Base-by-base conservation (phyloP, 2,113 vertebrate species). In the Syngnathus scovelli region DNA sequence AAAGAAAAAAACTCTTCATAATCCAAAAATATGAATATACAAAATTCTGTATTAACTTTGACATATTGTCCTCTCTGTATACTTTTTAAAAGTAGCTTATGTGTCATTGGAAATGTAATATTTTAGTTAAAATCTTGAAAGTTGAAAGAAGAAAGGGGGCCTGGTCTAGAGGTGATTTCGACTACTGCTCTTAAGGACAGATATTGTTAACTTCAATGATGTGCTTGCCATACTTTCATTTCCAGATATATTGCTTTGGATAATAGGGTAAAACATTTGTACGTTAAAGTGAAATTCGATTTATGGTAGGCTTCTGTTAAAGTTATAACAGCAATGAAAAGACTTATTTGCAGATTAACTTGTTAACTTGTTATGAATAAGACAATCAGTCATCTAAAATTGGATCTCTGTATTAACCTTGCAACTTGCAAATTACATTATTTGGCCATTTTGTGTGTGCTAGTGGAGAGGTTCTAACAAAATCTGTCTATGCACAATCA, bases 1-100 rank as follows among this genome's bases (percentile, higher is more conserved):
- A 69, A 72, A 19, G 66, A 88, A 82, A 73, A 19, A 67, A 88
- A 82, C 84, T 85, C 81, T 82, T 73, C 86, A 81, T 80, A 72
- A 13, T 48, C 15, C 44, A 46, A 15, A 48, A 48, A 18, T 48
- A 18, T 48, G 6, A 43, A 1, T 52, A n/a, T 52, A n/a, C 18
- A 4, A 21, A 52, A 52, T 52, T 7, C 6, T 10, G 12, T 9
- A 13, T 52, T 5, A 52, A 52, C 19, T n/a, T n/a, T 52, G 19
- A 52, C 44, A 16, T 48, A 4, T 48, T 4, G 18, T 10, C 49
- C 4, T 52, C 18, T n/a, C 49, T 21, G 12, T 8, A 19, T 51
- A 10, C 6, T 19, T 51, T 51, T 51, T 51, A 12, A 13, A 43
- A 11, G 11, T 43, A 33, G 3, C 27, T 33, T 52, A 10, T 52